Base-by-base conservation (phyloP, 1,140 invertebrate species). In the Leptinotarsa texana region DNA sequence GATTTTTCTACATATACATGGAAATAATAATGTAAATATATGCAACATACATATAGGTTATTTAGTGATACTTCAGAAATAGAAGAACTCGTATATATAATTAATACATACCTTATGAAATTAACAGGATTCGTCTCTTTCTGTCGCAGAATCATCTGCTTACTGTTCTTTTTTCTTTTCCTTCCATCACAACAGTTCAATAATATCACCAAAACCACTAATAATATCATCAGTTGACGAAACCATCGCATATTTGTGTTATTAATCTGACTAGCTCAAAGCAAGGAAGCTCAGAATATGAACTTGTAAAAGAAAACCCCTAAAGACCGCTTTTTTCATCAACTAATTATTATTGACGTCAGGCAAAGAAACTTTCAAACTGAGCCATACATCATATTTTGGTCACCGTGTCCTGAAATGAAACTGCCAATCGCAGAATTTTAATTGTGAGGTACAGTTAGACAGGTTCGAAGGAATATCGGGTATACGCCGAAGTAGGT, bases 41-140 rank as follows among this genome's bases (percentile, higher is more conserved):
- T 11, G 8, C 33, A 42, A 42, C 8, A 42, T 42, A 42, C 8
- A 42, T 42, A 1, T 8, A 42, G 8, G 8, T 11, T 11, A 8
- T 42, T 11, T 42, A 0, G 33, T 11, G 1, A 21, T 42, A 33
- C 27, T 6, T 33, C 27, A 33, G 27, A 4, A 33, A 6, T 33
- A 33, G 27, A 33, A 33, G 27, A 33, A 33, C 27, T 33, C 27
- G 27, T 33, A 6, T 33, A 33, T 33, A 33, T 33, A 33, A 42
- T 42, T 0, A 21, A 33, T 57, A 68, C 57, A 48, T 75, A 84
- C 82, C 84, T 81, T 65, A 85, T 79, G 76, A 90, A 89, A 77
- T 89, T 86, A 21, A 88, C 79, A 1, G 87, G 76, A 75, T 87
- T 89, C 2, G 89, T 90, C 76, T 90, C 89, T 75, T 88, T 89